Evolutionary conservation across 2,797 vertebrate genomes (phyloP), one percentile per base, ranked within the genome.

Genomic region (Sebastes trivittatus): DNA sequence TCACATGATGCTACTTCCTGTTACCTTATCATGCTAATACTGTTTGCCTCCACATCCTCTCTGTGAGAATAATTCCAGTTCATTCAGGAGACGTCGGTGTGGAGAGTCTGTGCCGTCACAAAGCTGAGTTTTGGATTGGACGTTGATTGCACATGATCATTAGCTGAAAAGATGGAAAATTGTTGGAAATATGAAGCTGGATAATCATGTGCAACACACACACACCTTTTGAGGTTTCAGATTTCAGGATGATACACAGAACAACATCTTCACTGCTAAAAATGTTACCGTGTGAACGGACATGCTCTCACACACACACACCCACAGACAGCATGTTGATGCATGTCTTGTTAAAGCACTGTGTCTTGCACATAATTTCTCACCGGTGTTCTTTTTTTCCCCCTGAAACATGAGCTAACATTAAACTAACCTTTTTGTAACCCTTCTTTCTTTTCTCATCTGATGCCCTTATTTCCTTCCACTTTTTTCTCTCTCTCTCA

Each of bases 291-390:
- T 87, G 90, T 85, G 88, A 89, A 85, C 32, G 25, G 60, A 81
- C 79, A 6, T 38, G 67, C 75, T 83, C 79, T 85, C 87, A 85
- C 84, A 82, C 86, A 16, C 38, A 42, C 60, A 25, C 89, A 25
- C 87, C 83, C 88, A 87, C 85, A 68, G 64, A 58, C 75, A 64
- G 90, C 94, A 90, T 94, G 94, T 92, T 8, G 18, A 30, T 55
- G 90, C 93, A 93, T 32, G 90, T 84, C 78, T 66, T 6, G 3
- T 69, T 55, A 16, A 64, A 75, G 30, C 82, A 42, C 81, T 89
- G 81, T 89, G 81, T 91, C 88, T 88, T 81, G 78, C 72, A 82
- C 88, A 1, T 0, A 80, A 86, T 93, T 65, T 95, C 95, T 94
- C 94, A 93, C 91, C 85, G 76, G 82, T 76, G 73, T 78, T 60